Base-by-base conservation (phyloP, 1,140 invertebrate species). In the Zaprionus kolodkinae region DNA sequence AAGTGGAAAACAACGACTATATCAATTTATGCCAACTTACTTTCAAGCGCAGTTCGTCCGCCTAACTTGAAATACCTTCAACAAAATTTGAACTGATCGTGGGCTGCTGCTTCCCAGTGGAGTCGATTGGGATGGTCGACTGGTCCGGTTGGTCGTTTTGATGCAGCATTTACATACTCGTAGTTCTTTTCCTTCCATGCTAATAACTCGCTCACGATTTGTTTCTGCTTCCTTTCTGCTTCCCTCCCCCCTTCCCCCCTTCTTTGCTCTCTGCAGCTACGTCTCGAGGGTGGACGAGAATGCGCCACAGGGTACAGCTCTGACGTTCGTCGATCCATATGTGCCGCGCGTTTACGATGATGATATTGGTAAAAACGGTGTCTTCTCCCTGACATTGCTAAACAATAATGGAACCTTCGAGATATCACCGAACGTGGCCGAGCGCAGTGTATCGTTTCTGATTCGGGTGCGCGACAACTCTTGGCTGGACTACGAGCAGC, bases 391-490 rank as follows among this genome's bases (percentile, higher is more conserved):
- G 7, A 94, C 95, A 43, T 90, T 98, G 63, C 93, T 95, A 15
- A 96, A 96, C 66, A 96, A 97, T 89, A 97, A 97, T 92, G 96
- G 96, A 15, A 97, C 96, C 3, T 98, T 98, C 91, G 96, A 97
- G 91, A 96, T 98, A 59, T 94, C 95, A n/a, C 97, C 97, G 0
- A 95, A 95, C n/a, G 96, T 97, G n/a, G 96, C 96, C 0, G 96
- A 97, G 91, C 95, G 96, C 56, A 95, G 95, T 71, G 95, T 96
- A 4, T 95, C 95, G 70, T 97, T 99, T 81, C 93, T 96, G 12
- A 95, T 99, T 45, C 95, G 95, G 81, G 97, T 98, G 4, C 95
- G 97, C 75, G 96, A 98, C 91, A 96, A 96, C 62, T 93, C 94
- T 1, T 91, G 96, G 45, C 93, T 99, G 57, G 97, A 99, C 93